These are phyloP conservation scores for Miltochrista miniata DNA, from an alignment of 2,888 invertebrate genomes.

Conservation along the genomic window DNA sequence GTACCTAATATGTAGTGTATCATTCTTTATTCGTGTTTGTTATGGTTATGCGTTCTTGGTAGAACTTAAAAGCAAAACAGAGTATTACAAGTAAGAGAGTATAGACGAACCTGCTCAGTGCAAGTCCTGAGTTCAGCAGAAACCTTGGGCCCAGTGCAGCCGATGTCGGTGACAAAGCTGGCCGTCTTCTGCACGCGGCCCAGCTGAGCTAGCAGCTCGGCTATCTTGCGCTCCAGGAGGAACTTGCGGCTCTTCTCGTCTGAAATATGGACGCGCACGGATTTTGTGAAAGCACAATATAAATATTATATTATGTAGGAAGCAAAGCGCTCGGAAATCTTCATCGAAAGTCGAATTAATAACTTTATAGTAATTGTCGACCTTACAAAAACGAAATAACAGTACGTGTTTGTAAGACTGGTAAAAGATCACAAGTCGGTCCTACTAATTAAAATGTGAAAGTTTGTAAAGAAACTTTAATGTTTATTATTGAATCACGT, in stretches of 20 bases:
- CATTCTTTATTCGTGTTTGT: no score
- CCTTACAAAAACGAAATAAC: no score
- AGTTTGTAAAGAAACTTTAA: no score
- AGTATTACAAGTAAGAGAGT: background rate
- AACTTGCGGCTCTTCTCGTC: constrained; percentile 93
- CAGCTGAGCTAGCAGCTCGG: constrained; percentile 92
- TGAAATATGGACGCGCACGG: constrained; percentile 46
- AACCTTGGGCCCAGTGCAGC: constrained; percentile 23
- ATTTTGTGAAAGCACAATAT: background rate
- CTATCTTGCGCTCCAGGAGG: constrained; percentile 94
- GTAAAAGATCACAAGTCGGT: no score
- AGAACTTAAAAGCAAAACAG: background rate
- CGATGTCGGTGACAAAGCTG: constrained; percentile 88
- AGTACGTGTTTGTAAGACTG: no score
- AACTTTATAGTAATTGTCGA: no score
- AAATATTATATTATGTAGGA: no score
- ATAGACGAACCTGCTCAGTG: constrained; percentile 52
- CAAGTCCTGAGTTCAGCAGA: constrained; percentile 42
- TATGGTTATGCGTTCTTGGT: no score
- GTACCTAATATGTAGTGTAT: background rate
- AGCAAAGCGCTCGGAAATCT: no score
- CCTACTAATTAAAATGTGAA: no score
- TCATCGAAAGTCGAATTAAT: no score
- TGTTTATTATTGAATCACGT: no score
- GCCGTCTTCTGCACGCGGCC: constrained; percentile 94